Base-by-base conservation (phyloP, 2,888 invertebrate genomes). In the Aphelenchoides bicaudatus region DNA sequence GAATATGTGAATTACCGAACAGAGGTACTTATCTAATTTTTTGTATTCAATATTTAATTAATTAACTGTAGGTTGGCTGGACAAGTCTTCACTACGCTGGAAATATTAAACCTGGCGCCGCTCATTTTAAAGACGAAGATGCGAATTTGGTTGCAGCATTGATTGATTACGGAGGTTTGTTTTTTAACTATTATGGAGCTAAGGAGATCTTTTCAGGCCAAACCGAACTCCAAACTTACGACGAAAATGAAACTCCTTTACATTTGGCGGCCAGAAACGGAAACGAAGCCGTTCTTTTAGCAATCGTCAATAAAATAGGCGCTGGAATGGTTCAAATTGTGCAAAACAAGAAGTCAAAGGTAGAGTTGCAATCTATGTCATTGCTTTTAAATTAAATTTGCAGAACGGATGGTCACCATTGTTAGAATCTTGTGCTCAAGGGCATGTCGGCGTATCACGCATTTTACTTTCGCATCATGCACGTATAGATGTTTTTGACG, bases 401-500 rank as follows among this genome's bases (percentile, higher is more conserved):
- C 38, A 76, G 73, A 72, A 70, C 53, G 84, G 98, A 6, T 96
- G 96, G 93, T 94, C 96, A 0, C 96, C 98, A 13, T 83, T 98
- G 67, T 83, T 96, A 52, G 92, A 96, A 72, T 96, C 98, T 21
- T 90, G 94, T 75, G 88, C 94, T 79, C 86, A 89, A 79, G 98
- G 94, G 3, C 96, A 98, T 80, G 88, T 90, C 84, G 90, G 91
- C 78, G 86, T 96, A 70, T 91, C 94, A 39, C 80, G 81, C 58
- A 81, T 89, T 62, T 84, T 96, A 57, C 84, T 94, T 0, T 63
- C 88, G 37, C 91, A 94, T 81, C 92, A 96, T 80, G 96, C 96
- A 6, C 86, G 98, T 79, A 96, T 98, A 19, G 98, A 98, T 80
- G 96, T 98, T 0, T 99, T 99, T 80, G 98, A 98, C 80, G 87